Base-by-base conservation (phyloP, 2,888 invertebrate species). In the Parnassius orleans region DNA sequence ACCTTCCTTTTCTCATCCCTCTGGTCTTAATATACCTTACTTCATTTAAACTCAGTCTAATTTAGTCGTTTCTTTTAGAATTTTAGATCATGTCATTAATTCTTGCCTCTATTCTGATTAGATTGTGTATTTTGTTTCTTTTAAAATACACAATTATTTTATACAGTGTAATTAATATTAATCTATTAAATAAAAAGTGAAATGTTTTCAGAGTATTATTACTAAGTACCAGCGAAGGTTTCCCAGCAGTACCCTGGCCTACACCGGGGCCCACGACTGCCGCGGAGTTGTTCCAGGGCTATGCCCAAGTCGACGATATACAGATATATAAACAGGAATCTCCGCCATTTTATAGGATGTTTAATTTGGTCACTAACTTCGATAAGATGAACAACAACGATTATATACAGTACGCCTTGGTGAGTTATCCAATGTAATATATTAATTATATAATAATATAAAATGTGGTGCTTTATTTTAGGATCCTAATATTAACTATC, bases 291-390 rank as follows among this genome's bases (percentile, higher is more conserved):
- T 91, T 93, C 69, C 68, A 70, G 1, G 76, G 78, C 44, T 88
- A 92, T 66, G 69, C 83, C 10, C 69, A 72, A 10, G 78, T 84
- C 0, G 86, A 87, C 66, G 76, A 81, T 59, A 73, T 88, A 1
- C 72, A 85, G 10, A 80, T 91, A 68, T 87, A 90, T 75, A 73
- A 81, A 44, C 85, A 81, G 24, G 83, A 90, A 71, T 74, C 73
- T 53, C 83, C 68, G 24, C 83, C 93, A 68, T 95, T 94, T 84
- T 94, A 94, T 68, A 92, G 94, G 65, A 94, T 97, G 77, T 94
- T 95, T 80, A 93, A 94, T 63, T 87, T 97, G 10, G 81, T 95
- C 65, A 95, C 96, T 2, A 96, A 98, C 82, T 93, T 96, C 59
- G 93, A 94, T 15, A 93, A 95, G 72, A 93, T 95, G 86, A 81